These are phyloP conservation scores for Paratilapia polleni DNA, from an alignment of 2,113 vertebrate genomes.

Conservation along the genomic window DNA sequence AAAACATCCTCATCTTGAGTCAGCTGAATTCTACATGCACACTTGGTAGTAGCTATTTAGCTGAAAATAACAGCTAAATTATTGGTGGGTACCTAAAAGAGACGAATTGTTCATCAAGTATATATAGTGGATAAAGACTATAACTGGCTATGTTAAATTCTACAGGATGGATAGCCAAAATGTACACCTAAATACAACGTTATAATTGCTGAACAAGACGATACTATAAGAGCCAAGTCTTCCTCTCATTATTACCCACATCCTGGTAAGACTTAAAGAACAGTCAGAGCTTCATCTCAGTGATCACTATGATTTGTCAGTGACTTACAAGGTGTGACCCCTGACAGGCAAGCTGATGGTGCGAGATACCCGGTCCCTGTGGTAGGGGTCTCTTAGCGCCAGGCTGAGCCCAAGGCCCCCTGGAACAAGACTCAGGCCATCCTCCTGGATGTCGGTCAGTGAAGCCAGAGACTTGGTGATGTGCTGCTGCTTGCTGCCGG, in stretches of 20 bases:
- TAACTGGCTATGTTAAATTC: background rate
- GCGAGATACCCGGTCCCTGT: conserved; percentile 87
- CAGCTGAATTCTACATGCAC: too few relatives aligned
- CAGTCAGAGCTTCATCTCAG: background rate
- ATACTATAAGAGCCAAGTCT: background rate
- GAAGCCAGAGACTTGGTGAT: conserved; percentile 97
- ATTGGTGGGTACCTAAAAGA: background rate
- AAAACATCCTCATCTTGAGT: background rate
- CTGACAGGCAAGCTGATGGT: conserved; percentile 92
- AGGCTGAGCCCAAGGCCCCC: conserved; percentile 78
- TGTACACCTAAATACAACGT: background rate
- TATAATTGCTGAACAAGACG: background rate
- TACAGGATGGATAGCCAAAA: too few relatives aligned
- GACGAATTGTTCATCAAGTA: background rate
- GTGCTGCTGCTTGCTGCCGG: conserved; percentile 80
- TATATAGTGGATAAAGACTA: background rate
- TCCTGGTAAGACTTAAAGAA: background rate
- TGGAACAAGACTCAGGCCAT: conserved; percentile 69
- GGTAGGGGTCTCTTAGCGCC: conserved; percentile 83
- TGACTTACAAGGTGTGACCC: conserved; percentile 95
- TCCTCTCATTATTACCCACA: background rate
- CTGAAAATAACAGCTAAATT: background rate
- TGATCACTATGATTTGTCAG: background rate
- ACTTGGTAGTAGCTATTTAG: background rate
- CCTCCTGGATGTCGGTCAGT: conserved; percentile 94